These are phyloP conservation scores for Lepilemur ruficaudatus DNA, from an alignment of 2,797 vertebrate genomes.

Conservation along the genomic window DNA sequence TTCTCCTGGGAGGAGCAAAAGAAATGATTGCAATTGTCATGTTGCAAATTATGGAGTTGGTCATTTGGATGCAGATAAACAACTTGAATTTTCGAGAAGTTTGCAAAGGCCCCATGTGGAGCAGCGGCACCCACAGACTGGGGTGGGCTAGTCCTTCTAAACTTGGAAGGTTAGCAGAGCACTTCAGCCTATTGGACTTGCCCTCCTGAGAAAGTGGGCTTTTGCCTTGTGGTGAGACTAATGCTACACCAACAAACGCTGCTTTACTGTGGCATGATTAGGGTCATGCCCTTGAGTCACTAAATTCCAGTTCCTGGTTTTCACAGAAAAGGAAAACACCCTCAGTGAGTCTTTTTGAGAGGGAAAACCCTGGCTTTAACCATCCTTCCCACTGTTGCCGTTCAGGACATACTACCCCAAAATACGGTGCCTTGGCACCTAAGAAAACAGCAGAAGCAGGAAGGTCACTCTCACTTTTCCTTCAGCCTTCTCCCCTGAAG, in stretches of 20 bases:
- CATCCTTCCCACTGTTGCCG: neutral
- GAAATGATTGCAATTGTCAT: neutral
- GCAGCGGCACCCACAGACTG: too few relatives aligned
- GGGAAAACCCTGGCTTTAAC: neutral
- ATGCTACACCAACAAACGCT: neutral
- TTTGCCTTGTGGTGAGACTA: neutral
- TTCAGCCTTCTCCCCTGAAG: neutral
- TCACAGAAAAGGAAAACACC: neutral
- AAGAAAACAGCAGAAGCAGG: neutral
- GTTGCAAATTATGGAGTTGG: neutral
- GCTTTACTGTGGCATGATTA: neutral
- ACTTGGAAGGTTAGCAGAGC: neutral
- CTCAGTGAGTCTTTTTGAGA: neutral
- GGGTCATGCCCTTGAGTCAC: neutral
- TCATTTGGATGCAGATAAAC: neutral
- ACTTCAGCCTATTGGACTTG: fast-evolving
- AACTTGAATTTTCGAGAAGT: neutral
- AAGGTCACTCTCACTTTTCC: too few relatives aligned
- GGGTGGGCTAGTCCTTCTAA: neutral
- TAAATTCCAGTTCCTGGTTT: neutral
- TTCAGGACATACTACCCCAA: neutral
- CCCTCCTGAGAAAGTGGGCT: neutral
- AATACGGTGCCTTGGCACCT: neutral
- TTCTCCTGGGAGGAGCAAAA: neutral
- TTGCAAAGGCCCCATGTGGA: neutral